phyloP scores from a whole-genome alignment of 2,113 vertebrate species.

The Callipepla squamata region DNA sequence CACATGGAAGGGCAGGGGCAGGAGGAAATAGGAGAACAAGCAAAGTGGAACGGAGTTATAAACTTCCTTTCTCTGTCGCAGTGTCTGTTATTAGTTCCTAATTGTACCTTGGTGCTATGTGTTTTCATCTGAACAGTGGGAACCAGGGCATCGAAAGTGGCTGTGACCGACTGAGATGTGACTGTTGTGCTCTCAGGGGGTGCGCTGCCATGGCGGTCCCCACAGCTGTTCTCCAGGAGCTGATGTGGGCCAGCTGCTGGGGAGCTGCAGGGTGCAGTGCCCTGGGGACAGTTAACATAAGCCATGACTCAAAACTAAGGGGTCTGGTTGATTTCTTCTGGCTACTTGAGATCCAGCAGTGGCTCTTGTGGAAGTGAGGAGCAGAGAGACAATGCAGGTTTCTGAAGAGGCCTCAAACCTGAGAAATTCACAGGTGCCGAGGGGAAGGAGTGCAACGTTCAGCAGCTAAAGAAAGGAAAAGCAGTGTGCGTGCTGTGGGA shows the following conservation, averaged over 20 bases:
- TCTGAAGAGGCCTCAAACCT: neutral
- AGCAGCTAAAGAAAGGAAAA: neutral
- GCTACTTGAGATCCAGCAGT: neutral
- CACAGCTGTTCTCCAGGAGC: neutral
- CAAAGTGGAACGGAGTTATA: neutral
- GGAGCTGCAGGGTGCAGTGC: neutral
- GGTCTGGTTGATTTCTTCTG: neutral
- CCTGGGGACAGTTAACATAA: conserved; percentile 4
- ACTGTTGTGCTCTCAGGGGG: neutral
- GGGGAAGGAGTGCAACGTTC: neutral
- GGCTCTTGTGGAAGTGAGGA: neutral
- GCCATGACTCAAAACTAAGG: neutral
- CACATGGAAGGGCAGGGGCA: neutral
- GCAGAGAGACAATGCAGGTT: neutral
- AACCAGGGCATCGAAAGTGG: conserved; percentile 5
- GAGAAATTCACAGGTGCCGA: neutral
- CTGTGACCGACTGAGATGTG: neutral
- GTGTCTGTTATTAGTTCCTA: neutral
- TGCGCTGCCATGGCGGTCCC: conserved; percentile 10
- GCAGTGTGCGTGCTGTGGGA: fast-evolving
- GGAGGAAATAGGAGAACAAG: neutral
- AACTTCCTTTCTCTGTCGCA: neutral
- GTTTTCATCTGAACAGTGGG: conserved; percentile 1
- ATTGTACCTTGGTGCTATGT: neutral
- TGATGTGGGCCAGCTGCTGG: conserved; percentile 26